phyloP scores from a whole-genome alignment of 2,888 invertebrate species.

The Limnephilus marmoratus region DNA sequence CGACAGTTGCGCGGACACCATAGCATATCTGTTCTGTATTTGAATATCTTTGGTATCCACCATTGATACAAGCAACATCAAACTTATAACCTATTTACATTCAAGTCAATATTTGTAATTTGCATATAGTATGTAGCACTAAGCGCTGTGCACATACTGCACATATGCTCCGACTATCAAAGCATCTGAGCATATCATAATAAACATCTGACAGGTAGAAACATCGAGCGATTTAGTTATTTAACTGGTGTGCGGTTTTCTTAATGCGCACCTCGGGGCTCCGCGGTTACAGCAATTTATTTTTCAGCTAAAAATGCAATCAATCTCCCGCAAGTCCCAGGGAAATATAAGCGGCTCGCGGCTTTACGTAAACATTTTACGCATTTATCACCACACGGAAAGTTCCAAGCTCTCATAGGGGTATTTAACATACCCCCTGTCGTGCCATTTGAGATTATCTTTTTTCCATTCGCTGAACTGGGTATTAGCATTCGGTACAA shows the following conservation, averaged over 20 bases:
- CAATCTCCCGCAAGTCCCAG: slow-evolving; percentile 13
- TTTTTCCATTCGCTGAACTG: not conserved
- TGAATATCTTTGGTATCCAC: no score
- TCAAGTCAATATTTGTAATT: not conserved
- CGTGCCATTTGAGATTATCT: not conserved
- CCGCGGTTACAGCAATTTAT: not conserved
- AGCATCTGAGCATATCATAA: not conserved
- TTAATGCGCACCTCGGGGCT: not conserved
- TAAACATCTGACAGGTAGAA: not conserved
- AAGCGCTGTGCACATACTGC: no score
- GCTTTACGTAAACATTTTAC: slow-evolving; percentile 15
- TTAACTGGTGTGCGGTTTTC: not conserved
- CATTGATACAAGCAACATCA: no score
- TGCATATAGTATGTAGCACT: not conserved
- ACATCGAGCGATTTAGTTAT: not conserved
- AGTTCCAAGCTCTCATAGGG: not conserved
- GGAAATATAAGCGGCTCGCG: slow-evolving; percentile 16
- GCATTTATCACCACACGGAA: not conserved
- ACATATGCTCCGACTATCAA: not conserved
- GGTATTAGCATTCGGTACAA: not conserved
- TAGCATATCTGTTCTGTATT: no score
- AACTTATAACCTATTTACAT: no score
- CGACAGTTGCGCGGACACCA: no score
- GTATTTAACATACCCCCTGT: not conserved
- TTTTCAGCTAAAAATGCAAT: slow-evolving; percentile 11